phyloP scores from a whole-genome alignment of 1,140 invertebrate genomes.

The Metopolophium dirhodum region DNA sequence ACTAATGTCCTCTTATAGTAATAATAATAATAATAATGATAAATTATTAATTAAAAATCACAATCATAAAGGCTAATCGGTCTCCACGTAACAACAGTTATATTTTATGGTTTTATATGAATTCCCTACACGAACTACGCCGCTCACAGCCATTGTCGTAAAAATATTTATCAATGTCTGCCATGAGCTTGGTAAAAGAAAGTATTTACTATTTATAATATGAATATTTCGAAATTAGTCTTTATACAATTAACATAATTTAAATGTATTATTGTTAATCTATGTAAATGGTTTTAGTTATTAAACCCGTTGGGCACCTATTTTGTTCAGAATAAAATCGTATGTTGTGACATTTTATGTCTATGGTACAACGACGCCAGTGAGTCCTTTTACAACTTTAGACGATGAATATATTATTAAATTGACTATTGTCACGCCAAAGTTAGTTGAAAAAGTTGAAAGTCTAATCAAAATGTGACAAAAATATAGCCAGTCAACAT shows the following conservation, averaged over 20 bases:
- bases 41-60: conserved; percentile 53
- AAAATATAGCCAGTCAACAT: neutral
- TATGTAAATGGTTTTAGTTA: conserved; percentile 36
- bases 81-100: conserved; percentile 48
- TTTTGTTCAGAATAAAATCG: neutral
- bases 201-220: conserved; percentile 10
- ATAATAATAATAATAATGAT: conserved; percentile 49
- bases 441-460: neutral
- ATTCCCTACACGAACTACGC: neutral
- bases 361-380: neutral
- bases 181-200: conserved; percentile 35
- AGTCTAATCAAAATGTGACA: neutral
- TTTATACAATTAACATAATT: conserved; percentile 38
- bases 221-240: neutral
- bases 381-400: neutral
- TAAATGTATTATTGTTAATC: conserved; percentile 18
- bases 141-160: conserved; percentile 36
- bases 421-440: neutral
- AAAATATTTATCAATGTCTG: conserved; percentile 49
- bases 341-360: conserved; percentile 26
- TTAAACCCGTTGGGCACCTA: neutral
- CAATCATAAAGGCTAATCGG: conserved; percentile 51
- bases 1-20: conserved; percentile 42
- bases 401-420: neutral
- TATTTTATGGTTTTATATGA: conserved; percentile 51